These are phyloP conservation scores for Steinernema khuongi DNA, from an alignment of 1,140 invertebrate species.

Conservation along the genomic window DNA sequence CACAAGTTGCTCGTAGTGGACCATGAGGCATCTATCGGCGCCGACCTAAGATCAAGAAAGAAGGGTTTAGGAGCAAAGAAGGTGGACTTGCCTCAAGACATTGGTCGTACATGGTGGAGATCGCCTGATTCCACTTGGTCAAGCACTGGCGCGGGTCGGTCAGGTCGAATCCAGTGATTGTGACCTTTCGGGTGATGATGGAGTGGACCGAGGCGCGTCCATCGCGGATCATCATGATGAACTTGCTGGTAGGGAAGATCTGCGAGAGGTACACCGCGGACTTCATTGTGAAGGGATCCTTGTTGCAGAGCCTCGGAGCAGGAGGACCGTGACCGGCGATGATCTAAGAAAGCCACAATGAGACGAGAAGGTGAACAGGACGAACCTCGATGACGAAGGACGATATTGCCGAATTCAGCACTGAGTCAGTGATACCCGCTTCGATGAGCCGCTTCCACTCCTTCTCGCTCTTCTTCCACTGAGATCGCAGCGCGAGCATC, in stretches of 20 bases:
- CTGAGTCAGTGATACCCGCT: slow-evolving; percentile 84
- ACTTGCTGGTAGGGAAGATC: slow-evolving; percentile 75
- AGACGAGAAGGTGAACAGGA: slow-evolving; percentile 16
- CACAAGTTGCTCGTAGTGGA: slow-evolving; percentile 92
- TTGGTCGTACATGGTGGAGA: slow-evolving; percentile 86
- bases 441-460: slow-evolving; percentile 72
- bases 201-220: slow-evolving; percentile 95
- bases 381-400: slow-evolving; percentile 82
- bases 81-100: slow-evolving; percentile 63
- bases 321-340: slow-evolving; percentile 90
- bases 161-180: slow-evolving; percentile 93
- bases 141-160: slow-evolving; percentile 84
- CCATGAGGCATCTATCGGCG: slow-evolving; percentile 74
- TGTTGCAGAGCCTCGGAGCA: slow-evolving; percentile 84
- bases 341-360: slow-evolving; percentile 61
- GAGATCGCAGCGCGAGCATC: slow-evolving; percentile 80
- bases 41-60: slow-evolving; percentile 67
- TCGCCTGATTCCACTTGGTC: slow-evolving; percentile 89
- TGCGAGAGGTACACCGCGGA: slow-evolving; percentile 74
- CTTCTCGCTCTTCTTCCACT: slow-evolving; percentile 85
- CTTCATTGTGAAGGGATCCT: slow-evolving; percentile 93
- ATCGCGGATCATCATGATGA: slow-evolving; percentile 94
- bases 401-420: slow-evolving; percentile 86
- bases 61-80: not conserved
- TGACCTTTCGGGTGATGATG: slow-evolving; percentile 88